Percentiles rank a stretch among this genome's conserved stretches.
Evolutionary conservation across 1,140 invertebrate species (phyloP).

Genomic region (Lepidostoma basale): DNA sequence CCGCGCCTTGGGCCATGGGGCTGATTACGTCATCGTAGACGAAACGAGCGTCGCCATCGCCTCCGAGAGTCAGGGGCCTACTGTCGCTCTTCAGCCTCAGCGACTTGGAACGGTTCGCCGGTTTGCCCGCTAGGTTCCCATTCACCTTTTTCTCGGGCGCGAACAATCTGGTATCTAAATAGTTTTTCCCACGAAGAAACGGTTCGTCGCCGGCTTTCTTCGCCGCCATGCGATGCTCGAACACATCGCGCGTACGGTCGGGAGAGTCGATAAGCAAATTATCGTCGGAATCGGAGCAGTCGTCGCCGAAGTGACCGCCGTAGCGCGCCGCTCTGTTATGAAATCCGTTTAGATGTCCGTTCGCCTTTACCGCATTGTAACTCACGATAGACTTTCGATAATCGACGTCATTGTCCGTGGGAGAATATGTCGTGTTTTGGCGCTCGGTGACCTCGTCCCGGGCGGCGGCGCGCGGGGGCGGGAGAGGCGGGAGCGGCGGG

Average conservation of each 20-base stretch:
- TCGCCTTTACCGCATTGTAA: conserved; percentile 26
- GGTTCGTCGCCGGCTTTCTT: conserved; percentile 22
- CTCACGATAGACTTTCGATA: conserved; percentile 38
- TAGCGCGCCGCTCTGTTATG: neutral
- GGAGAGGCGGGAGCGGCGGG: conserved; percentile 2
- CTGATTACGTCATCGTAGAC: conserved; percentile 26
- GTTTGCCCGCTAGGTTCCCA: conserved; percentile 32
- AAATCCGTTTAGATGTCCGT: conserved; percentile 25
- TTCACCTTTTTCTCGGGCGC: conserved; percentile 35
- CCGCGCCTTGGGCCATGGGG: conserved; percentile 46
- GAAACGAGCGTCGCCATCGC: conserved; percentile 30
- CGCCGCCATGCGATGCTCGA: conserved; percentile 8
- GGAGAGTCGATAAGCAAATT: conserved; percentile 3
- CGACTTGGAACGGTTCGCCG: conserved; percentile 60
- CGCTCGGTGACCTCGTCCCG: conserved; percentile 27
- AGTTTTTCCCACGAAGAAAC: conserved; percentile 40
- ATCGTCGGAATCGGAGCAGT: conserved; percentile 15
- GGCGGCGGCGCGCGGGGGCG: neutral
- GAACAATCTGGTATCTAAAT: conserved; percentile 34
- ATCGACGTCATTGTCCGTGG: conserved; percentile 33
- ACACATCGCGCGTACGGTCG: conserved; percentile 23
- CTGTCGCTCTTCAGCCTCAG: conserved; percentile 59
- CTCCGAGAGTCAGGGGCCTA: conserved; percentile 50
- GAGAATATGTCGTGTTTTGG: conserved; percentile 22
- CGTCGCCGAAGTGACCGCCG: conserved; percentile 14